Conservation (phyloP, 2,113 vertebrate genomes). For the Balaenoptera acutorostrata region DNA sequence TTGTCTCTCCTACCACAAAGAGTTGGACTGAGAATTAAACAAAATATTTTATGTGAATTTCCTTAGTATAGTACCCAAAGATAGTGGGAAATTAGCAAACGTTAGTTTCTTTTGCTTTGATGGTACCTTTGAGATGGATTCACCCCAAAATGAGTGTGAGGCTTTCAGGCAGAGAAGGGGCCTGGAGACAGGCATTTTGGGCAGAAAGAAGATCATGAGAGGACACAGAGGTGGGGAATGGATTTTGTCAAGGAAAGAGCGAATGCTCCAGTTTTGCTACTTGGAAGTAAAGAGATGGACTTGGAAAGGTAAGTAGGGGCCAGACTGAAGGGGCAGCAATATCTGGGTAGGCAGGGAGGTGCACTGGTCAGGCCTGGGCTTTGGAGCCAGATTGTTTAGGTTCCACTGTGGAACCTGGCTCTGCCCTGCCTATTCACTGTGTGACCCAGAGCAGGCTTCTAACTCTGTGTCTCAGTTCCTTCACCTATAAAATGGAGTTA, state of each 20-base stretch:
- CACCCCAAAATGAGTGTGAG: not conserved
- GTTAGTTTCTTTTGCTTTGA: not conserved
- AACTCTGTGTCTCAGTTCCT: not conserved
- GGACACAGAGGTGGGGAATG: not conserved
- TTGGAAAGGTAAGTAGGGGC: not conserved
- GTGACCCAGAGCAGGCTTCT: not conserved
- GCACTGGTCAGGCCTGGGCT: not conserved
- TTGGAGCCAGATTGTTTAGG: not conserved
- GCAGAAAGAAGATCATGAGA: not conserved
- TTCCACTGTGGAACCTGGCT: not conserved
- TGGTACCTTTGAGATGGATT: not conserved
- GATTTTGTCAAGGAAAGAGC: not conserved
- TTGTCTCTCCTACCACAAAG: not conserved
- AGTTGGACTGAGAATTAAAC: not conserved
- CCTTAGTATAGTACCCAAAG: not conserved
- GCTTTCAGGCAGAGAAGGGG: not conserved
- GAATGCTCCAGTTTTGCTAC: not conserved
- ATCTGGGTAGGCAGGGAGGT: not conserved
- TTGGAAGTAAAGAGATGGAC: not conserved
- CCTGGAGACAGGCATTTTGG: not conserved
- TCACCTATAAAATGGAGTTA: not conserved
- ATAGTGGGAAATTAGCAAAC: not conserved
- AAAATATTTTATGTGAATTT: not conserved
- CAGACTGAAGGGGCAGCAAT: not conserved
- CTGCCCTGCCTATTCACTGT: not conserved